Conservation (phyloP, 1,140 invertebrate species). For the Proales similis region DNA sequence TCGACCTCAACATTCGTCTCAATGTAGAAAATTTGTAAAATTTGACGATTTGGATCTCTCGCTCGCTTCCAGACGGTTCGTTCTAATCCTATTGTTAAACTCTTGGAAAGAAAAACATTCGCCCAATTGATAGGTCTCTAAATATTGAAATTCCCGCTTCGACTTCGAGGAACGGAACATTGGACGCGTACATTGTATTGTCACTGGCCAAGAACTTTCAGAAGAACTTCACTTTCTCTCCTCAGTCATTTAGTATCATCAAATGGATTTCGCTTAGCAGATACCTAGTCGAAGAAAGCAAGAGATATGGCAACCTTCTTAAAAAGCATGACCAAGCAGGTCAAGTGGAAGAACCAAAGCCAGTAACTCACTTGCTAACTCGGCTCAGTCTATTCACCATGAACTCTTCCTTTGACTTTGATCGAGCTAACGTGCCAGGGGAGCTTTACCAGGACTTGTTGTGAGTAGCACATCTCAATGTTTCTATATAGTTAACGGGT, state of each 20-base stretch:
- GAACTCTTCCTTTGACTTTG: slow-evolving; percentile 12
- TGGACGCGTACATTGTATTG: slow-evolving; percentile 3
- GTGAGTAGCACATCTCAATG: not conserved
- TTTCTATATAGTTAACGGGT: not conserved
- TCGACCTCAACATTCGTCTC: not conserved
- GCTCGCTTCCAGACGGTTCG: too few relatives aligned
- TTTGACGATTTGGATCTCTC: slow-evolving; percentile 14
- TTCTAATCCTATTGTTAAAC: too few relatives aligned
- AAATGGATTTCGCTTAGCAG: not conserved
- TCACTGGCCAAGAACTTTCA: not conserved
- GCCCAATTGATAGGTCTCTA: not conserved
- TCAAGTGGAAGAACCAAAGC: slow-evolving; percentile 1
- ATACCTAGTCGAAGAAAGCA: slow-evolving; percentile 2
- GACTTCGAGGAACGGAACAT: slow-evolving; percentile 14
- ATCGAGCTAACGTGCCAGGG: slow-evolving; percentile 12
- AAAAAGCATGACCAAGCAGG: slow-evolving; percentile 4
- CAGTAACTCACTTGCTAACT: slow-evolving; percentile 28
- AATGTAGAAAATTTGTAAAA: slow-evolving; percentile 21
- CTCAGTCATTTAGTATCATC: not conserved
- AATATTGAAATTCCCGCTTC: slow-evolving; percentile 2
- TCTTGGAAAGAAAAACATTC: slow-evolving; percentile 21
- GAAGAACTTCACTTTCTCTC: not conserved
- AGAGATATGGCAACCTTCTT: slow-evolving; percentile 15
- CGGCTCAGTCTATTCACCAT: not conserved
- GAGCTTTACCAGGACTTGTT: not conserved